Evolutionary conservation across 2,797 vertebrate species (phyloP), one percentile per base, ranked within the genome.

Genomic region (Phoebastria nigripes): DNA sequence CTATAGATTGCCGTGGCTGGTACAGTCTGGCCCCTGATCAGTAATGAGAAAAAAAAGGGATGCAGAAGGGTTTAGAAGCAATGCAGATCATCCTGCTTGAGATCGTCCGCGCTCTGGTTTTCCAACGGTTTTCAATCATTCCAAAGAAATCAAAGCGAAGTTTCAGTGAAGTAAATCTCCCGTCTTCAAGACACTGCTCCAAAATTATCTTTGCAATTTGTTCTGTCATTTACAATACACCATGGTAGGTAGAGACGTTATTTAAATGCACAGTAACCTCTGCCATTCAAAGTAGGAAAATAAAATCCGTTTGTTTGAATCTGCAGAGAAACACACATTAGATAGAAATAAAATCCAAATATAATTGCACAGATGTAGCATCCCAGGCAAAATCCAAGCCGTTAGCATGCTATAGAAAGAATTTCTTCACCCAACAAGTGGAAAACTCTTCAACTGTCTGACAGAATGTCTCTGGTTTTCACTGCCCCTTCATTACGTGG

Each of bases 171-270:
- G 24, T 21, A 46, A 76, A 62, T 72, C 1, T 49, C 9, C 26
- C 0, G 0, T 51, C 65, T 58, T 54, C 26, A 51, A 22, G 29
- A 41, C 51, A 14, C 16, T 47, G 1, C 31, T 51, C 42, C 62
- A 69, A 29, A 93, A 82, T 65, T 54, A 17, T 24, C 25, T 82
- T 58, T 46, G 11, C 11, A 6, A 3, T 71, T 83, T 52, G 14
- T 90, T 73, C 67, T 94, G 29, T 47, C 67, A 2, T 35, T 82
- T 56, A 33, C 46, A 66, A 6, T n/a, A 47, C 14, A 9, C 74
- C 28, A 13, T 14, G 17, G 51, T 54, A 49, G 39, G 44, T 6
- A 20, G 17, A 51, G 33, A 28, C 1, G 0, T 69, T 51, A 3
- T 7, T 62, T n/a, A 92, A 85, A 76, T 44, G 55, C 46, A 22